A percentile compares a stretch with the other conserved stretches of the same genome.
phyloP scores from a whole-genome alignment of 2,888 invertebrate genomes.

The Chymomyza fuscimana region DNA sequence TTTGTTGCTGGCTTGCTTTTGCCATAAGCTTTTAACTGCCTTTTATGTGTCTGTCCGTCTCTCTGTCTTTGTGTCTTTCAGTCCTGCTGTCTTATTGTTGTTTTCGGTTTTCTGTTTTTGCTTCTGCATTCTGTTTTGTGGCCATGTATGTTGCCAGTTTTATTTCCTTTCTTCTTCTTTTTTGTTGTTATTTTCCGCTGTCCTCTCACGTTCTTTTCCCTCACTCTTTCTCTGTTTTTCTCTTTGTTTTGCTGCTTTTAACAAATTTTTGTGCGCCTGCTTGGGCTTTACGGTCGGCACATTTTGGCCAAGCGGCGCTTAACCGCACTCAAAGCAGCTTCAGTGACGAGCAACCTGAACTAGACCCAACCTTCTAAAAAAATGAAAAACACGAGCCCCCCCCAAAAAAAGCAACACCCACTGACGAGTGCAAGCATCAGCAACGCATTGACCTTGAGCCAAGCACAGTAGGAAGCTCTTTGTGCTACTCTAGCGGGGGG shows the following conservation, averaged over 20 bases:
- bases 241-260: constrained; percentile 10
- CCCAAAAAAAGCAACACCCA: neutral
- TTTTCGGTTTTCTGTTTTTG: constrained; percentile 10
- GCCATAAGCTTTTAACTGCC: constrained; percentile 60
- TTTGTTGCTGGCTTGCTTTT: constrained; percentile 46
- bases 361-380: neutral
- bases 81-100: constrained; percentile 13
- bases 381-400: neutral
- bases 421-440: neutral
- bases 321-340: constrained; percentile 26
- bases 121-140: constrained; percentile 22
- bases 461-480: neutral
- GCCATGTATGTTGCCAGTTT: constrained; percentile 21
- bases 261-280: neutral
- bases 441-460: neutral
- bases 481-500: neutral
- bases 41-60: constrained; percentile 37
- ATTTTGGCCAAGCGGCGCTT: constrained; percentile 35
- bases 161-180: constrained; percentile 1
- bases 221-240: constrained; percentile 6
- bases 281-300: neutral
- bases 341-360: neutral
- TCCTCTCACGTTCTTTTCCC: neutral
- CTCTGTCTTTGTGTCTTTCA: neutral
- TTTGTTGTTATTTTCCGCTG: constrained; percentile 1